Base-by-base conservation (phyloP, 2,113 vertebrate genomes). In the Anguilla japonica region DNA sequence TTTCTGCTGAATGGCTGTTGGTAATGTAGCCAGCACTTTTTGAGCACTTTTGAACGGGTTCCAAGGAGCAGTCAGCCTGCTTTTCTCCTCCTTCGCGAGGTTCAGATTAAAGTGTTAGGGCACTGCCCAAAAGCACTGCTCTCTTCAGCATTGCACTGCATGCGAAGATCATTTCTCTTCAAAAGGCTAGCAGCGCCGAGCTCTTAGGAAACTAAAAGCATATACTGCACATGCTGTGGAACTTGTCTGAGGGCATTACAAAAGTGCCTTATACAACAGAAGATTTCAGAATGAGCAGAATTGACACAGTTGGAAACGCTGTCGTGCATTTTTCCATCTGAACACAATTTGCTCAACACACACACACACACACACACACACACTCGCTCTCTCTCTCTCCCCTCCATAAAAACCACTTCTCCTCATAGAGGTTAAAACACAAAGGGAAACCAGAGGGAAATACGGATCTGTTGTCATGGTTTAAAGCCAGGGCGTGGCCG, bases 301-400 rank as follows among this genome's bases (percentile, higher is more conserved):
- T 94, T 94, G 85, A 89, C 87, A 93, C 91, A 53, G 8, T 91
- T 94, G 93, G 91, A 91, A 93, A 86, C 91, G 91, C 85, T 91
- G 89, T 91, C 79, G 83, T 91, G 89, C 86, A 29, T 87, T 89
- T 82, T 90, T 91, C 92, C 94, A 95, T 94, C 93, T 95, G 93
- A 95, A 93, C 88, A 90, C 92, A 94, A 95, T 95, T 92, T 95
- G 90, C 91, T 89, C 86, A 87, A 84, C 80, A 43, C 79, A 78
- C 57, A 79, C 18, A 46, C 20, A 26, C 60, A 26, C 60, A 67
- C 60, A 26, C 60, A 67, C 60, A 26, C 60, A 26, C 60, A 13
- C 50, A 13, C 50, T 0, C 50, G 0, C 50, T 0, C 7, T 13
- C 8, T 14, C 18, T 22, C 60, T 67, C 20, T 20, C 20, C 26